Evolutionary conservation across 2,113 vertebrate species (phyloP).

Genomic region (Cichladusa arquata): DNA sequence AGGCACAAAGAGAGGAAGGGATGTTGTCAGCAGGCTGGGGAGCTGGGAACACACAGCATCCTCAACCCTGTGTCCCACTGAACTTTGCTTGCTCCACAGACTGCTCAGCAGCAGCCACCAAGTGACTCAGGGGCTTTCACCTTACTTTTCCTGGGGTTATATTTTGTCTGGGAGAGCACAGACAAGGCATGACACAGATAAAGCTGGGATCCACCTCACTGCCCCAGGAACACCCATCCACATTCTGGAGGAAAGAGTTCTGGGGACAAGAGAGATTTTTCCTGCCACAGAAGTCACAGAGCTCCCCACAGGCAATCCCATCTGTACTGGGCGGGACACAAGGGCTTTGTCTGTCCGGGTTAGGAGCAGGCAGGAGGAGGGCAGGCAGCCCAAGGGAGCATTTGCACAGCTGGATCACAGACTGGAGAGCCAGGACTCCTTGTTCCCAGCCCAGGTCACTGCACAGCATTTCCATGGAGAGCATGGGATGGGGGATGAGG

Average conservation of each 20-base stretch:
- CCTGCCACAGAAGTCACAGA: background rate
- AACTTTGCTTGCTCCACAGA: background rate
- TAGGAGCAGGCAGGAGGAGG: background rate
- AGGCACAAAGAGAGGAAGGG: background rate
- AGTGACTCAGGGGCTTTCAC: fast-evolving
- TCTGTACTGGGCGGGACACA: fast-evolving
- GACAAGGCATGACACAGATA: background rate
- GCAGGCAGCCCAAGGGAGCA: background rate
- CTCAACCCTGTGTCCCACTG: background rate
- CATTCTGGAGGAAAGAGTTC: background rate
- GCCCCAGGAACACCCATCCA: background rate
- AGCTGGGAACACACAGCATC: background rate
- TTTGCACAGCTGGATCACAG: background rate
- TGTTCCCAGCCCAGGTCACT: conserved; percentile 3
- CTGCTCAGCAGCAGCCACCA: background rate
- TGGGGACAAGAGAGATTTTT: background rate
- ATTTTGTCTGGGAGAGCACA: background rate
- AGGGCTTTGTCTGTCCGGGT: background rate
- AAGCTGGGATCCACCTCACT: background rate
- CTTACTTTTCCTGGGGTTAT: background rate
- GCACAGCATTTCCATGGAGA: background rate
- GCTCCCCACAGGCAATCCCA: background rate
- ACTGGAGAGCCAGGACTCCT: background rate
- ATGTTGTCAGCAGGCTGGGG: background rate
- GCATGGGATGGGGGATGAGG: background rate